A percentile compares a stretch with the other conserved stretches of the same genome.
These are phyloP conservation scores for Leiothrix lutea DNA, from an alignment of 2,113 vertebrate genomes.

Conservation along the genomic window DNA sequence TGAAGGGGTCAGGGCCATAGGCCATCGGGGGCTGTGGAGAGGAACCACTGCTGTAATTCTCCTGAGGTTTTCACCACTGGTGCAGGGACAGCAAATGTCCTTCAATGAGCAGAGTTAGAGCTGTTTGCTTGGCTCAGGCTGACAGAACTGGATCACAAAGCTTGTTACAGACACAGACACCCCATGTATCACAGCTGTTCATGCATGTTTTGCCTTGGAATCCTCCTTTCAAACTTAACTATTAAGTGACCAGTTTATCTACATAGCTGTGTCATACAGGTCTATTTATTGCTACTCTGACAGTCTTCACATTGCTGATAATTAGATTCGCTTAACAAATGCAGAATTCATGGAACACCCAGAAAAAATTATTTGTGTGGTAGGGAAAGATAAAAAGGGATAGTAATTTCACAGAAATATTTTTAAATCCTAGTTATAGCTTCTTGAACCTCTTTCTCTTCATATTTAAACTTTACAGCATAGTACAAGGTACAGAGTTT, in stretches of 20 bases:
- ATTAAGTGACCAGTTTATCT: not conserved
- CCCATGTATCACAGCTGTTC: not conserved
- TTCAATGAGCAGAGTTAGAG: not conserved
- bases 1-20: fast-evolving
- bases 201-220: not conserved
- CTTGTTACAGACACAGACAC: not conserved
- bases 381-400: not conserved
- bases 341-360: not conserved
- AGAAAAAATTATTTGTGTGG: not conserved
- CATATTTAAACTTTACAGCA: slow-evolving; percentile 63
- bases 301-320: not conserved
- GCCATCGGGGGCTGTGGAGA: fast-evolving
- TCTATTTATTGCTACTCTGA: not conserved
- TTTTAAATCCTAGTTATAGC: slow-evolving; percentile 27
- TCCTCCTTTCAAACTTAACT: not conserved
- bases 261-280: not conserved
- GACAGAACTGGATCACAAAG: not conserved
- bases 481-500: slow-evolving; percentile 23
- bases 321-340: slow-evolving; percentile 3
- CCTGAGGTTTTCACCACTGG: not conserved
- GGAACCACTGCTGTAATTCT: not conserved
- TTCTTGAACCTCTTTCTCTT: slow-evolving; percentile 38
- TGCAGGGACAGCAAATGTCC: not conserved
- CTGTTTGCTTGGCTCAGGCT: not conserved
- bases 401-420: slow-evolving; percentile 43